phyloP scores from a whole-genome alignment of 2,888 invertebrate species.

The Heliconius ismenius region DNA sequence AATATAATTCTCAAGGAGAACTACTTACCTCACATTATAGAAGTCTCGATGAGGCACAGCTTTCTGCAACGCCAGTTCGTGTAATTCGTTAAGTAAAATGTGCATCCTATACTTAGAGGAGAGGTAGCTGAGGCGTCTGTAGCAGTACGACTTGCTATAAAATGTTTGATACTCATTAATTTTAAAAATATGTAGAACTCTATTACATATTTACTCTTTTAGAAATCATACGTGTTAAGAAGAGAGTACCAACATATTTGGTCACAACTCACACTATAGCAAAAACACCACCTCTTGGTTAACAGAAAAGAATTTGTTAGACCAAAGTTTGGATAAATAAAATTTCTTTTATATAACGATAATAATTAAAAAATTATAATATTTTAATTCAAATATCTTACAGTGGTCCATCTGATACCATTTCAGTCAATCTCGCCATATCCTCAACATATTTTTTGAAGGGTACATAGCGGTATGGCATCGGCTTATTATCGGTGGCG shows the following conservation, averaged over 20 bases:
- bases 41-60: constrained; percentile 99
- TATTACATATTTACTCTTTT: too few relatives aligned
- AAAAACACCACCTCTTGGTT: too few relatives aligned
- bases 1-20: not conserved
- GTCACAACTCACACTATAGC: too few relatives aligned
- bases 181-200: too few relatives aligned
- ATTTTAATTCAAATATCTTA: constrained; percentile 72
- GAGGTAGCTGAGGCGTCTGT: constrained; percentile 96
- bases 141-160: constrained; percentile 97
- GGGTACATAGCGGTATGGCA: constrained; percentile 88
- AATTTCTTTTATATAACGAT: too few relatives aligned
- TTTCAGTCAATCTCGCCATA: constrained; percentile 86
- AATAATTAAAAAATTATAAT: not conserved
- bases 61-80: constrained; percentile 98
- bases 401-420: constrained; percentile 99
- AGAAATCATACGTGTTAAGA: too few relatives aligned
- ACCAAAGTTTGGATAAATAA: too few relatives aligned
- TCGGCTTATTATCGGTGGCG: constrained; percentile 73
- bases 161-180: too few relatives aligned
- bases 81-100: constrained; percentile 95
- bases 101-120: constrained; percentile 98
- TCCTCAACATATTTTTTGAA: constrained; percentile 91
- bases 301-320: too few relatives aligned
- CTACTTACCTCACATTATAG: constrained; percentile 94
- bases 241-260: too few relatives aligned